Evolutionary conservation across 2,113 vertebrate genomes (phyloP).

Genomic region (Garra rufa): DNA sequence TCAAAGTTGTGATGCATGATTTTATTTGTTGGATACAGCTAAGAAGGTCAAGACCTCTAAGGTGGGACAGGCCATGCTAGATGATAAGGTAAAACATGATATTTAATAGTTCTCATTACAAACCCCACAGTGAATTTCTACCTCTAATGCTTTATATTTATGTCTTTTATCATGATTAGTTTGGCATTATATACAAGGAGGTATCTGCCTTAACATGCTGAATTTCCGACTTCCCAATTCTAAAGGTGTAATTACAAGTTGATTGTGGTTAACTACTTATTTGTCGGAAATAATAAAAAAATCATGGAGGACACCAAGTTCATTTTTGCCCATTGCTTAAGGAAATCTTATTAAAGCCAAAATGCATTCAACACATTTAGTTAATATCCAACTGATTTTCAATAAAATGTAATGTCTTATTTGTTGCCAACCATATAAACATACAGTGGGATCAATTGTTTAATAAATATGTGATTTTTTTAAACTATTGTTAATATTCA

Average conservation of each 20-base stretch:
- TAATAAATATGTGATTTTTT: too few relatives aligned
- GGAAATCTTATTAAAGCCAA: not conserved
- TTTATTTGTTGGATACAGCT: not conserved
- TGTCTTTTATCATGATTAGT: not conserved
- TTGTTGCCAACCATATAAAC: not conserved
- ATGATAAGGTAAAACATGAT: not conserved
- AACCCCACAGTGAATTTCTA: not conserved
- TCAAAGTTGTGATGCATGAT: not conserved
- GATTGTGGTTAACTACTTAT: not conserved
- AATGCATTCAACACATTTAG: not conserved
- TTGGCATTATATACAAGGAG: not conserved
- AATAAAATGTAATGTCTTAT: not conserved
- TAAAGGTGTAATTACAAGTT: not conserved
- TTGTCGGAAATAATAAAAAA: not conserved
- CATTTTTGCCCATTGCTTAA: not conserved
- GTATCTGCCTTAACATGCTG: not conserved
- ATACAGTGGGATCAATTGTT: too few relatives aligned
- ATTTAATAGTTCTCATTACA: too few relatives aligned
- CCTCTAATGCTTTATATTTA: not conserved
- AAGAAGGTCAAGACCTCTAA: not conserved
- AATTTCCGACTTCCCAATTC: not conserved
- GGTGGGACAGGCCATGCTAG: too few relatives aligned
- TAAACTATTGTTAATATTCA: too few relatives aligned
- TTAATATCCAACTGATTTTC: not conserved
- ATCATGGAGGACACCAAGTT: not conserved